These are phyloP conservation scores for Chaetops frenatus DNA, from an alignment of 2,113 vertebrate species.

Conservation along the genomic window DNA sequence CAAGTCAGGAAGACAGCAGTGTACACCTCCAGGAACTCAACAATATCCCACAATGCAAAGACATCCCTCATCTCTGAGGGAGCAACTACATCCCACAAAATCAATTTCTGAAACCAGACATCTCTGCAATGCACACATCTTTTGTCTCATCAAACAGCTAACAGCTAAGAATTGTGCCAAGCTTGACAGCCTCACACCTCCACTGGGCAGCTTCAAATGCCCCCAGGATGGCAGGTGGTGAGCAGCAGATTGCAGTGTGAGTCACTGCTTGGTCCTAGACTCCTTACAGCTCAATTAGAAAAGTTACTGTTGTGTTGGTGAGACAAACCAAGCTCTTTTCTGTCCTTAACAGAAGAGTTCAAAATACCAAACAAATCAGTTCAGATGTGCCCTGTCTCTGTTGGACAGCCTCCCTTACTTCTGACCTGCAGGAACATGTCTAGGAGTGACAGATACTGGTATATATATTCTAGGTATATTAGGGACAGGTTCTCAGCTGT, in stretches of 20 bases:
- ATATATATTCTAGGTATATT: neutral
- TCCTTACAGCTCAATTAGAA: fast-evolving
- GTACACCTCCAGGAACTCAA: neutral
- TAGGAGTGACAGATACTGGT: neutral
- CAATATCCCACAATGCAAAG: no score
- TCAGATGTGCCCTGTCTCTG: neutral
- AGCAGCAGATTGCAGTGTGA: neutral
- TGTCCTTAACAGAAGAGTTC: neutral
- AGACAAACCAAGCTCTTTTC: neutral
- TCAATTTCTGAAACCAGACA: no score
- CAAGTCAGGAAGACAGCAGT: neutral
- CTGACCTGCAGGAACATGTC: neutral
- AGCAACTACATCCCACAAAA: no score
- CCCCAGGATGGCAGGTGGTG: no score
- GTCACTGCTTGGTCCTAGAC: neutral
- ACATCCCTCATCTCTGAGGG: no score
- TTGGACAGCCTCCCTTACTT: neutral
- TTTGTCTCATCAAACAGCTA: no score
- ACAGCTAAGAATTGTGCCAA: no score
- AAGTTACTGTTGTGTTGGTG: neutral
- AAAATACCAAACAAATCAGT: neutral
- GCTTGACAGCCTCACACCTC: no score
- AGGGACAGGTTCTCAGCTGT: neutral
- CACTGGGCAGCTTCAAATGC: no score
- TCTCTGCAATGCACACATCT: no score